A percentile compares a stretch with the other conserved stretches of the same genome.
phyloP scores from a whole-genome alignment of 2,113 vertebrate genomes.

The Onychostoma macrolepis region DNA sequence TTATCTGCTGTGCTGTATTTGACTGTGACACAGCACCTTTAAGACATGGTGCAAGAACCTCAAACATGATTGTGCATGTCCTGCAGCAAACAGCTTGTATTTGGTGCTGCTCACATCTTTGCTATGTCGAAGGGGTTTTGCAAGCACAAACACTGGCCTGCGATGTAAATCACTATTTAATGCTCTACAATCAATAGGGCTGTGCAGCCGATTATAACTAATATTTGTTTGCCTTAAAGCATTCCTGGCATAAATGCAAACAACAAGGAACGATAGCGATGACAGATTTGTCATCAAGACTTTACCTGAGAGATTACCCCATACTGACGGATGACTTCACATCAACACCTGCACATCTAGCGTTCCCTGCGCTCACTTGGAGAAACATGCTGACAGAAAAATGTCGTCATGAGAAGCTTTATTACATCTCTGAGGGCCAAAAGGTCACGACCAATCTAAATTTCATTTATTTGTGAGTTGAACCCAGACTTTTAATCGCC shows the following conservation, averaged over 20 bases:
- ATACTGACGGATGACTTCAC: slow-evolving; percentile 29
- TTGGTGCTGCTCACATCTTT: background rate
- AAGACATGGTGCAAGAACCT: background rate
- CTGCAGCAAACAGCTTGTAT: background rate
- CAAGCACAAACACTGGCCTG: background rate
- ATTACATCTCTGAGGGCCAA: slow-evolving; percentile 56
- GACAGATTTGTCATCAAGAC: slow-evolving; percentile 13
- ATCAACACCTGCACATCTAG: slow-evolving; percentile 57
- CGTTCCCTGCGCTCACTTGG: slow-evolving; percentile 56
- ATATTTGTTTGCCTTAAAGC: slow-evolving; percentile 26
- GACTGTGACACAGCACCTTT: background rate
- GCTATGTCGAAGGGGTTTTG: background rate
- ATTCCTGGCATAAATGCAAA: slow-evolving; percentile 20
- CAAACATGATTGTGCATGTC: background rate
- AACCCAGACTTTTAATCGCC: slow-evolving; percentile 6
- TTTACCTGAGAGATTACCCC: background rate
- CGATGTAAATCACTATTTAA: background rate
- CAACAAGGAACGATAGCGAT: background rate
- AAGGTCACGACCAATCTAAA: slow-evolving; percentile 58
- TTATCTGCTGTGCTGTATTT: background rate
- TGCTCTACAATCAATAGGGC: background rate
- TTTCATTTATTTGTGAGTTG: slow-evolving; percentile 1
- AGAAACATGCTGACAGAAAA: slow-evolving; percentile 58
- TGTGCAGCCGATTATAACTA: background rate
- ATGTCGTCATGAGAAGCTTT: slow-evolving; percentile 59